Percentiles rank a stretch among this genome's conserved stretches.
Evolutionary conservation across 2,888 invertebrate genomes (phyloP).

Genomic region (Orthosia incerta): DNA sequence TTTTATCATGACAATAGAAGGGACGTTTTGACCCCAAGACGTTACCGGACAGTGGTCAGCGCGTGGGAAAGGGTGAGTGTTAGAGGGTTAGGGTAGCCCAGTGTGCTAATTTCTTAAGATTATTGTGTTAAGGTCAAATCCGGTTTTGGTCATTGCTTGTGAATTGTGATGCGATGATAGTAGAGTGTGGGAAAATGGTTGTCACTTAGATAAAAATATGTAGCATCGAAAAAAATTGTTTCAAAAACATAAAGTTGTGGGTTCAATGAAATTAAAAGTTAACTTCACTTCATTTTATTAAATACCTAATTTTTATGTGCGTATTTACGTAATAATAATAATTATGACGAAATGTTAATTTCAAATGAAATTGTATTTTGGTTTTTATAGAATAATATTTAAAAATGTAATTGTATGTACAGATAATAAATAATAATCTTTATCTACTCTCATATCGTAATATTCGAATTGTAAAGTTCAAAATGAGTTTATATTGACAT

Average conservation of each 20-base stretch:
- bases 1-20: slow-evolving; percentile 69
- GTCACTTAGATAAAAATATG: background rate
- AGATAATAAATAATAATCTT: too few species aligned
- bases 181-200: slow-evolving; percentile 11
- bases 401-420: too few species aligned
- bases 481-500: too few species aligned
- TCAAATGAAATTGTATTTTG: too few species aligned
- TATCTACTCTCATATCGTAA: too few species aligned
- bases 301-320: too few species aligned
- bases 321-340: too few species aligned
- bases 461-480: too few species aligned
- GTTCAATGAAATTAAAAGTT: background rate
- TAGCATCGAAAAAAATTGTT: background rate
- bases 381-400: too few species aligned
- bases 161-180: background rate
- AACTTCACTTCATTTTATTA: background rate
- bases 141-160: slow-evolving; percentile 25
- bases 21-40: slow-evolving; percentile 70
- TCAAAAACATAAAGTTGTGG: background rate
- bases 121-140: slow-evolving; percentile 53
- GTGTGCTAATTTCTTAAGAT: slow-evolving; percentile 59
- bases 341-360: too few species aligned
- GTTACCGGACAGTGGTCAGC: slow-evolving; percentile 82
- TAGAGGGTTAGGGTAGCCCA: slow-evolving; percentile 51
- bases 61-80: slow-evolving; percentile 77